A percentile compares a stretch with the other conserved stretches of the same genome.
Conservation (phyloP, 2,113 vertebrate genomes). For the Caloenas nicobarica region DNA sequence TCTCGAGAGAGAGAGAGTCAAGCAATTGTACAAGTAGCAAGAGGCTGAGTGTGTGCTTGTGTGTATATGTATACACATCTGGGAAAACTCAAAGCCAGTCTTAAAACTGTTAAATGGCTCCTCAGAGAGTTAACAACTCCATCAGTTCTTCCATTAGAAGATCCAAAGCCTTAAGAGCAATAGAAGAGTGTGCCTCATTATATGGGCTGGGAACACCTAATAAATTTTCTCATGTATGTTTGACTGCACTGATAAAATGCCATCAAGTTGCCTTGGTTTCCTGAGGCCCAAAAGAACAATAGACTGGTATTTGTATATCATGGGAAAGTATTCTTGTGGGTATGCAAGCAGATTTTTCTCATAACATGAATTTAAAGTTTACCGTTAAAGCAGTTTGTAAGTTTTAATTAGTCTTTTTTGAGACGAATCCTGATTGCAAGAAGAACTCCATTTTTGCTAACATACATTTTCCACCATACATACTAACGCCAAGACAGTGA, state of each 20-base stretch:
- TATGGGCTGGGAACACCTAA: not conserved
- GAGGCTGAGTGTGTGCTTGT: not conserved
- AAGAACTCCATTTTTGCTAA: not conserved
- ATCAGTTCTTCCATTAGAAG: not conserved
- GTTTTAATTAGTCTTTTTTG: constrained; percentile 37
- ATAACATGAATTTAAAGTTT: not conserved
- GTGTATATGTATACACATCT: not conserved
- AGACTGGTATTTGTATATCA: not conserved
- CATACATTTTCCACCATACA: not conserved
- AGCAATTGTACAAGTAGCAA: not conserved
- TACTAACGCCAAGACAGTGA: not conserved
- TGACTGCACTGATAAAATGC: not conserved
- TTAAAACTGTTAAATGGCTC: not conserved
- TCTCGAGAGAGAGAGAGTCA: not conserved
- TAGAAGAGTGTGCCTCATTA: not conserved
- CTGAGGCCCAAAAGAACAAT: not conserved
- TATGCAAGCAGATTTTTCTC: not conserved
- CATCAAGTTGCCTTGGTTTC: not conserved
- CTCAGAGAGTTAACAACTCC: not conserved
- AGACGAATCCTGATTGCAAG: constrained; percentile 5
- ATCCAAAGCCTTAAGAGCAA: not conserved
- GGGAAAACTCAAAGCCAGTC: not conserved
- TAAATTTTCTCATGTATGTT: not conserved
- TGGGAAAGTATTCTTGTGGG: not conserved
- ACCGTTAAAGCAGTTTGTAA: not conserved